These are phyloP conservation scores for Rhincodon typus DNA, from an alignment of 2,797 vertebrate genomes.

Conservation along the genomic window DNA sequence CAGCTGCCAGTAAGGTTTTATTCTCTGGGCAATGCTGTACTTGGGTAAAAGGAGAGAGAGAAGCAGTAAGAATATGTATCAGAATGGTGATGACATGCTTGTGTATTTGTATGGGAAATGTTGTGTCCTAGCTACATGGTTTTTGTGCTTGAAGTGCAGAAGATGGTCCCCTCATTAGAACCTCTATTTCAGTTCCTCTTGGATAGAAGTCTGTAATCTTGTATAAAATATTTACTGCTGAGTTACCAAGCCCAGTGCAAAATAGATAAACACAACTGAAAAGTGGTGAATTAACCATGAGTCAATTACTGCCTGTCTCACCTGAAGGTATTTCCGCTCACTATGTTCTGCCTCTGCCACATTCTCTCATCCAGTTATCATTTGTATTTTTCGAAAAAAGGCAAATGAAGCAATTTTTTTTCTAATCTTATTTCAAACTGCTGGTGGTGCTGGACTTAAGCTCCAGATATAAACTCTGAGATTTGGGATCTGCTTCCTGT, in stretches of 20 bases:
- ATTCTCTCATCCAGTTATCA: not conserved
- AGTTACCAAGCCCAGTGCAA: not conserved
- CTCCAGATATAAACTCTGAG: not conserved
- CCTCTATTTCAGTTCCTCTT: not conserved
- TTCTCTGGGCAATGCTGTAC: not conserved
- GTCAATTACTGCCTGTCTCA: not conserved
- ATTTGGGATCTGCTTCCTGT: not conserved
- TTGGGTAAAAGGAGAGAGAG: not conserved
- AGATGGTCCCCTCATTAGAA: not conserved
- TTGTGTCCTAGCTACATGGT: not conserved
- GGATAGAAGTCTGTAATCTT: not conserved
- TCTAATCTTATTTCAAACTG: not conserved
- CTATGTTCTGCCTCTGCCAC: not conserved
- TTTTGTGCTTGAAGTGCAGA: not conserved
- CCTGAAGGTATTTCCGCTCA: not conserved
- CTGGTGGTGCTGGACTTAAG: not conserved
- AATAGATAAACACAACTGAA: not conserved
- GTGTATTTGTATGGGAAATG: not conserved
- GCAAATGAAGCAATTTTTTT: not conserved
- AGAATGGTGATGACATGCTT: not conserved
- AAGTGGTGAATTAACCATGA: not conserved
- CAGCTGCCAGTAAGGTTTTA: constrained; percentile 71
- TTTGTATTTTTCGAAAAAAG: not conserved
- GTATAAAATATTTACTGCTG: too few relatives aligned
- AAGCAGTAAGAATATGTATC: not conserved